phyloP scores from a whole-genome alignment of 2,113 vertebrate genomes.

The Callipepla squamata region DNA sequence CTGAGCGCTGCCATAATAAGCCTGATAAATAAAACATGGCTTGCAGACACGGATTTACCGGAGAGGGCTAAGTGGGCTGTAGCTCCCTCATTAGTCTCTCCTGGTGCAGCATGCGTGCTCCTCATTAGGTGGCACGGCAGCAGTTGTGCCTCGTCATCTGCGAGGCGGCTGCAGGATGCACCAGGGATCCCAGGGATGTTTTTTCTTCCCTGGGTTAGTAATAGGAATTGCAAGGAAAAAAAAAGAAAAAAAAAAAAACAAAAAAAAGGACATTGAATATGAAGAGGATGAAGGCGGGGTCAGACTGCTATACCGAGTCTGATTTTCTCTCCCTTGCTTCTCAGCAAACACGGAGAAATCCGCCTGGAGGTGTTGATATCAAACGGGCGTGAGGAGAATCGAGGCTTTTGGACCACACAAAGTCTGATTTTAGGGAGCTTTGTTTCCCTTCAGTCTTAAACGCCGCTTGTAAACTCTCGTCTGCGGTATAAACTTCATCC shows the following conservation, averaged over 20 bases:
- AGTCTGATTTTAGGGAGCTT: not conserved
- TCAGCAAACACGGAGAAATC: not conserved
- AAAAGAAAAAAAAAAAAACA: not conserved
- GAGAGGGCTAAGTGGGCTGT: constrained; percentile 68
- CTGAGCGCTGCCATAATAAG: constrained; percentile 68
- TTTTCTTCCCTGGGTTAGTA: not conserved
- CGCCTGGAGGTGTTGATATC: accelerated
- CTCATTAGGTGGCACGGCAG: constrained; percentile 69
- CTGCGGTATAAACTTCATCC: not conserved
- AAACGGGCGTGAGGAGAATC: not conserved
- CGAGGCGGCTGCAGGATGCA: constrained; percentile 38
- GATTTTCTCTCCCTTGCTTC: not conserved
- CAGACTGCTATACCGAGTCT: not conserved
- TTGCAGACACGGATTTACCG: constrained; percentile 64
- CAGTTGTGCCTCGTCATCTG: constrained; percentile 48
- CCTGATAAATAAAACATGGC: constrained; percentile 70
- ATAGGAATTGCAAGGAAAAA: not conserved
- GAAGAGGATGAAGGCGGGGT: not conserved
- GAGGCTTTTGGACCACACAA: not conserved
- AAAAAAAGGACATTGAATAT: not conserved
- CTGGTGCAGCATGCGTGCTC: constrained; percentile 50
- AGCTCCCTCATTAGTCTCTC: constrained; percentile 72
- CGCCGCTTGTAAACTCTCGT: not conserved
- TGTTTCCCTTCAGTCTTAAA: not conserved
- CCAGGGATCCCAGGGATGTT: constrained; percentile 3